Conservation (phyloP, 1,140 invertebrate genomes). For the Matsumurasca onukii region DNA sequence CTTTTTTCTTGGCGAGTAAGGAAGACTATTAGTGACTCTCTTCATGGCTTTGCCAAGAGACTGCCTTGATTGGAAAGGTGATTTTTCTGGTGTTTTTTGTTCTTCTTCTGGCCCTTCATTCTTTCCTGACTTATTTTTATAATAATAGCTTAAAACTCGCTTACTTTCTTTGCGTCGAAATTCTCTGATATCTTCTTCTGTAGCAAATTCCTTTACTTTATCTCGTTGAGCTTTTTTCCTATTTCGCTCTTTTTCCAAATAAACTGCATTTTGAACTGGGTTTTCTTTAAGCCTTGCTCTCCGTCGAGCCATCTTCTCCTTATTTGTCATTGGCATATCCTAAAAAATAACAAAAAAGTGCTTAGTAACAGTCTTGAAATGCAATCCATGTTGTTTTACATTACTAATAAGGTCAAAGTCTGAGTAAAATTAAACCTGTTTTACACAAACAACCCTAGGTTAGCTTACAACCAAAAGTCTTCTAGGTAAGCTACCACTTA, state of each 20-base stretch:
- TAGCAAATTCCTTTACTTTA: not conserved
- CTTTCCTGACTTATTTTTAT: not conserved
- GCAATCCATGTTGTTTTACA: not conserved
- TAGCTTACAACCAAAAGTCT: too few species aligned
- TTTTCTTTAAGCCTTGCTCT: not conserved
- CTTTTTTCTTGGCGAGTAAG: not conserved
- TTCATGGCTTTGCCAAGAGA: constrained; percentile 5
- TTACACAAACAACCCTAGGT: too few species aligned
- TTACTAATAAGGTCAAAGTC: not conserved
- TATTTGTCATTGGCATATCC: not conserved
- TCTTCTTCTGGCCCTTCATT: not conserved
- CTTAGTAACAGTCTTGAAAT: not conserved
- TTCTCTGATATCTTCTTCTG: not conserved
- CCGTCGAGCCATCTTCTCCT: not conserved
- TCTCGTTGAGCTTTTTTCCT: not conserved
- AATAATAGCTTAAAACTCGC: not conserved
- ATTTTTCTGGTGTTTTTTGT: not conserved
- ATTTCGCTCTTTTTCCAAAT: not conserved
- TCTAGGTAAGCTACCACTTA: too few species aligned
- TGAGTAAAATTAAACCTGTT: not conserved
- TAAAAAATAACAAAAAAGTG: not conserved
- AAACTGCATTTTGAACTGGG: constrained; percentile 1
- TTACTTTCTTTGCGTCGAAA: not conserved
- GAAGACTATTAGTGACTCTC: not conserved
- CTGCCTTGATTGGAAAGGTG: not conserved